These are phyloP conservation scores for Sisor rabdophorus DNA, from an alignment of 2,113 vertebrate species.

Conservation along the genomic window DNA sequence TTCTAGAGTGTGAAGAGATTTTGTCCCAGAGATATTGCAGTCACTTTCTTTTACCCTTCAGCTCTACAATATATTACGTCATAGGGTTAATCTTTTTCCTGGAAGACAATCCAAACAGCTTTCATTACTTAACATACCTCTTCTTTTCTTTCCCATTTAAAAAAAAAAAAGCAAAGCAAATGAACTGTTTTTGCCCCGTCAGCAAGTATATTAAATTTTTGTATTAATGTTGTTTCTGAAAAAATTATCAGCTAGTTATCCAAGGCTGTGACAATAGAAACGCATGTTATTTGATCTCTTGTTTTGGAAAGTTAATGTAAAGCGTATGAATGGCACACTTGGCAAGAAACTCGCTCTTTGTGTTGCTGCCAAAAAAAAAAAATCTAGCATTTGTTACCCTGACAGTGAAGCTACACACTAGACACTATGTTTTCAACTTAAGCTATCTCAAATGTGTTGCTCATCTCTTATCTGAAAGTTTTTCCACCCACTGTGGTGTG, in stretches of 20 bases:
- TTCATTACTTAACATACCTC: neutral
- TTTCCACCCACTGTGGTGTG: neutral
- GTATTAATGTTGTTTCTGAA: conserved; percentile 51
- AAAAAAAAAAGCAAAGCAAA: neutral
- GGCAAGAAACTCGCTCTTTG: conserved; percentile 50
- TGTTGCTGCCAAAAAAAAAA: conserved; percentile 44
- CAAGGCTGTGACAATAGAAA: conserved; percentile 59
- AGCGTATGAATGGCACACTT: conserved; percentile 53
- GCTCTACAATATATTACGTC: conserved; percentile 25
- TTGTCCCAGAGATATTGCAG: conserved; percentile 1
- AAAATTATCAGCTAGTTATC: conserved; percentile 53
- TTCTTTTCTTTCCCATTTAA: neutral
- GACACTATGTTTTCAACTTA: neutral
- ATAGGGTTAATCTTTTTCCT: conserved; percentile 11
- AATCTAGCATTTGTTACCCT: conserved; percentile 30
- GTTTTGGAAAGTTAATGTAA: conserved; percentile 51
- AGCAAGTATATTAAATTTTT: conserved; percentile 46
- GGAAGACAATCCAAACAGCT: conserved; percentile 8
- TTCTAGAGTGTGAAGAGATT: neutral
- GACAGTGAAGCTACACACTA: conserved; percentile 1
- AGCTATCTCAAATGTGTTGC: neutral
- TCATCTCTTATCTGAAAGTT: conserved; percentile 21
- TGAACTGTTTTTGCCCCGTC: neutral
- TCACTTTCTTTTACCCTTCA: conserved; percentile 21
- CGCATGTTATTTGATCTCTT: conserved; percentile 57